Evolutionary conservation across 1,140 invertebrate species (phyloP), one percentile per base, ranked within the genome.

Genomic region (Drosophila willistoni): DNA sequence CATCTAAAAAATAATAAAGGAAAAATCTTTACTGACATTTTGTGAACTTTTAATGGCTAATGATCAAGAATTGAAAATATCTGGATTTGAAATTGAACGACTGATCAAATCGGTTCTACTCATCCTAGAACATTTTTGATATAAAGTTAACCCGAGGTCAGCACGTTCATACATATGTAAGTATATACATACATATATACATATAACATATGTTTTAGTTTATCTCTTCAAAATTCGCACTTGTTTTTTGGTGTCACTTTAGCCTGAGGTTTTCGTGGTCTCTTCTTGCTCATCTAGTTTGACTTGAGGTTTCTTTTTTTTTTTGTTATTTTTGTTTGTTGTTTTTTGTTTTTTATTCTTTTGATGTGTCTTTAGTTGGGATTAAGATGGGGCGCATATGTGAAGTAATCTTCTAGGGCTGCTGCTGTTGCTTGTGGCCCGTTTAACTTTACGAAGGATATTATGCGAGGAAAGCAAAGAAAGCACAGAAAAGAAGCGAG

Each of bases 401-500:
- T 68, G 79, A 80, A 72, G 67, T 84, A 83, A 83, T 84, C 81
- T 84, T 81, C 57, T 73, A 25, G 14, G 57, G 44, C 17, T 51
- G 57, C 57, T 41, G 14, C 64, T 69, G 44, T 51, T 51, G 17
- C 44, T 51, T 51, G 44, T 81, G 74, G 78, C 78, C 82, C 82
- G 82, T 71, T 85, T 85, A 85, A 85, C 82, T 85, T 86, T 73
- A 74, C 72, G 44, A 51, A 80, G 77, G 67, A 80, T 76, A 80
- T 81, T 80, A 80, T 76, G 78, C 69, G 65, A 36, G 51, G 22
- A 33, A 36, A 12, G 29, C 29, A 36, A 36, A 57, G 56, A 61
- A 25, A 73, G 36, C 36, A 29, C 5, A 29, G 65, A 39, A 51
- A 73, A 34, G 54, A 64, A 60, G 25, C 68, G 61, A 36, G 61